Evolutionary conservation across 2,797 vertebrate genomes (phyloP).

Genomic region (Ciconia nigra): DNA sequence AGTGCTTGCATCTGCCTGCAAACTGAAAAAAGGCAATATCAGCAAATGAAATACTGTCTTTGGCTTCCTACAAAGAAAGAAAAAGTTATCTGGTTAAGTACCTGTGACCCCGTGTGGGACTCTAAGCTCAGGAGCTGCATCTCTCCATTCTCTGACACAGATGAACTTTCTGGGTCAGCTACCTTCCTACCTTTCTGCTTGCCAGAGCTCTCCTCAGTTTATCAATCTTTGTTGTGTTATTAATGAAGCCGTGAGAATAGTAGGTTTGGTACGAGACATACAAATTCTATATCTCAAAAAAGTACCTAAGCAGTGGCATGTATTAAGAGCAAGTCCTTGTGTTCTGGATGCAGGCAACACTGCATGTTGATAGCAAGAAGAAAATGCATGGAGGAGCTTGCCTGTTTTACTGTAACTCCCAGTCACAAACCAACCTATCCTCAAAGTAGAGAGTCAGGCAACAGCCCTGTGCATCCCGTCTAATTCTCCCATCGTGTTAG

Average conservation of each 20-base stretch:
- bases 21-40: not conserved
- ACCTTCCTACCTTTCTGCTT: not conserved
- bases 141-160: not conserved
- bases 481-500: not conserved
- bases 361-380: not conserved
- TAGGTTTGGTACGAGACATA: not conserved
- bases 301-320: not conserved
- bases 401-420: not conserved
- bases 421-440: not conserved
- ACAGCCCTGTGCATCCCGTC: fast-evolving
- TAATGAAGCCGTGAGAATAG: not conserved
- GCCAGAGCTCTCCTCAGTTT: not conserved
- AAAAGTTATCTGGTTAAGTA: not conserved
- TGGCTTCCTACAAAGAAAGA: not conserved
- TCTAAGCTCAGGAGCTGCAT: not conserved
- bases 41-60: not conserved
- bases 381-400: not conserved
- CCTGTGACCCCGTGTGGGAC: not conserved
- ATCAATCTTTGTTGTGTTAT: not conserved
- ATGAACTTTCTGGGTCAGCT: not conserved
- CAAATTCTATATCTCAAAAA: not conserved
- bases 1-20: not conserved
- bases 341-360: not conserved
- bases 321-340: not conserved
- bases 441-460: not conserved